phyloP scores from a whole-genome alignment of 2,113 vertebrate species.

The Gallinago media region DNA sequence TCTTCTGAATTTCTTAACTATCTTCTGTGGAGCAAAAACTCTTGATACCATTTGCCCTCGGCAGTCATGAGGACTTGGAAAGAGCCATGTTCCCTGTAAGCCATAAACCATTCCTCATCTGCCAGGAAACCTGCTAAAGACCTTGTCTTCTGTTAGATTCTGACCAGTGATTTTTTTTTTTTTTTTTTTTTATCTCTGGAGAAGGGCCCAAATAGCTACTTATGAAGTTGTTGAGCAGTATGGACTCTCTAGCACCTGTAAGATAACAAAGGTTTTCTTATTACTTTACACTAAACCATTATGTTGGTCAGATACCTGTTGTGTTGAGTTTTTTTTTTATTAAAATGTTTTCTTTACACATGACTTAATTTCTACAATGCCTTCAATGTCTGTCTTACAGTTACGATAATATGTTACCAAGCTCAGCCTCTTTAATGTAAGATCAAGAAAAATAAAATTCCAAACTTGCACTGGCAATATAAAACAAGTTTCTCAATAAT shows the following conservation, averaged over 20 bases:
- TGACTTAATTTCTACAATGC: not conserved
- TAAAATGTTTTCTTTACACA: not conserved
- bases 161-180: not conserved
- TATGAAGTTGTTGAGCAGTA: not conserved
- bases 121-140: not conserved
- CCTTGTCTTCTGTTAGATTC: not conserved
- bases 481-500: conserved; percentile 9
- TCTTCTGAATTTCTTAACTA: not conserved
- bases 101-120: not conserved
- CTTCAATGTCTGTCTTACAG: not conserved
- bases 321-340: not conserved
- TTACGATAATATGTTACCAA: conserved; percentile 9
- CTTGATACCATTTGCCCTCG: not conserved
- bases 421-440: conserved; percentile 21
- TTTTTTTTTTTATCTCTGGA: not conserved
- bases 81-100: not conserved
- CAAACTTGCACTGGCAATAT: conserved; percentile 39
- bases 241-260: not conserved
- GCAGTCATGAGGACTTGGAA: not conserved
- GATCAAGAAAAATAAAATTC: conserved; percentile 60
- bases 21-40: not conserved
- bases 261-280: not conserved
- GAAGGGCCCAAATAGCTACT: not conserved
- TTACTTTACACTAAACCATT: not conserved
- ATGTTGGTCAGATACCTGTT: conserved; percentile 11